Percentiles rank a stretch among this genome's conserved stretches.
Conservation (phyloP, 2,797 vertebrate species). For the Danionella dracula region DNA sequence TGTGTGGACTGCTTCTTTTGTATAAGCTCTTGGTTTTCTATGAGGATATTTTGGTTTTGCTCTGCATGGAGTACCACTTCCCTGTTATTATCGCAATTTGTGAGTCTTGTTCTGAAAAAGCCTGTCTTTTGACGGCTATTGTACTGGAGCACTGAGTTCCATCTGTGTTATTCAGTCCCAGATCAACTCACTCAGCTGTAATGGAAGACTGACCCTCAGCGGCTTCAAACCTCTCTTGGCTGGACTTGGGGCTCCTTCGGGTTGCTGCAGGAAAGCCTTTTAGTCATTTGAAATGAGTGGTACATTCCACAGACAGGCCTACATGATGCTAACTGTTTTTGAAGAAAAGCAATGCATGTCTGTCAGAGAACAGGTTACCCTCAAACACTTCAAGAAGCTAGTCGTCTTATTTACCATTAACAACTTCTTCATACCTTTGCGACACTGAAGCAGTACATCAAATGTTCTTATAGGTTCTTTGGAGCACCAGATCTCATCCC, state of each 20-base stretch:
- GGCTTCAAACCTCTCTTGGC: not conserved
- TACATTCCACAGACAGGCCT: slow-evolving; percentile 30
- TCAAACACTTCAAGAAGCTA: slow-evolving; percentile 38
- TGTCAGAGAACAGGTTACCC: slow-evolving; percentile 45
- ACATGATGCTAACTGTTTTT: slow-evolving; percentile 49
- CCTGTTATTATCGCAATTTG: slow-evolving; percentile 6
- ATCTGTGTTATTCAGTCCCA: not conserved
- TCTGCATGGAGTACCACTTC: slow-evolving; percentile 5
- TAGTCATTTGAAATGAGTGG: not conserved
- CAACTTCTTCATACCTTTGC: slow-evolving; percentile 46
- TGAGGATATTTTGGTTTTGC: slow-evolving; percentile 32
- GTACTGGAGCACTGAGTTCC: not conserved
- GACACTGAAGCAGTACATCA: slow-evolving; percentile 39
- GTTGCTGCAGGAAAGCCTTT: not conserved
- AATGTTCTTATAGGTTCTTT: slow-evolving; percentile 46
- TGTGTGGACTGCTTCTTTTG: slow-evolving; percentile 20
- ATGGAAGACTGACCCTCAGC: slow-evolving; percentile 51
- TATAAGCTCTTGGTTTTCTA: slow-evolving; percentile 8
- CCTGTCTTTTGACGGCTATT: not conserved
- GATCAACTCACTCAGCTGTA: slow-evolving; percentile 27
- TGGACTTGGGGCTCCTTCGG: slow-evolving; percentile 4
- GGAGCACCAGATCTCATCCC: slow-evolving; percentile 41
- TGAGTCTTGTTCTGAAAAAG: slow-evolving; percentile 17
- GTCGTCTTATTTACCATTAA: slow-evolving; percentile 47
- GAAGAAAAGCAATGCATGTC: slow-evolving; percentile 48